phyloP scores from a whole-genome alignment of 2,888 invertebrate genomes.

The Sipha maydis region DNA sequence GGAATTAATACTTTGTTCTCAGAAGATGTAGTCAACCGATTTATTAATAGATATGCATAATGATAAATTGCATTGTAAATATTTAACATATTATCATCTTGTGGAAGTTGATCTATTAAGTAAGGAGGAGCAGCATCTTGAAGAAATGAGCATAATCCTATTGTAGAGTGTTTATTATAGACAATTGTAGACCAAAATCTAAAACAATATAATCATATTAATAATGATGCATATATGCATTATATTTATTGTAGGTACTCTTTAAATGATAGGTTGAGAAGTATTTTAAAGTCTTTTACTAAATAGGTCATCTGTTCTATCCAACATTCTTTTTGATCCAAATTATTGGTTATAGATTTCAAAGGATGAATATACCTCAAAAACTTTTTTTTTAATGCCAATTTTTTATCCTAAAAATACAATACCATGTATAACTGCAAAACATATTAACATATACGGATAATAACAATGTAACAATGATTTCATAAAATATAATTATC shows the following conservation, averaged over 20 bases:
- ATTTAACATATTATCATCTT: slow-evolving; percentile 69
- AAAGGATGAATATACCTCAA: slow-evolving; percentile 50
- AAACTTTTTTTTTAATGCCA: slow-evolving; percentile 44
- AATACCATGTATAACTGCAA: neutral
- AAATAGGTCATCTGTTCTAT: slow-evolving; percentile 55
- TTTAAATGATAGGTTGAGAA: slow-evolving; percentile 43
- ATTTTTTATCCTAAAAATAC: slow-evolving; percentile 47
- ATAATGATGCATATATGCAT: neutral
- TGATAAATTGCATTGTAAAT: slow-evolving; percentile 70
- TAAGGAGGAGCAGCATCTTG: slow-evolving; percentile 80
- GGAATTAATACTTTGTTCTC: slow-evolving; percentile 47
- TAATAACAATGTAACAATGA: neutral
- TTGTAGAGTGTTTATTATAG: slow-evolving; percentile 46
- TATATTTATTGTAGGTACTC: neutral
- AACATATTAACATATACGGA: neutral
- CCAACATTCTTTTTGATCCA: slow-evolving; percentile 55
- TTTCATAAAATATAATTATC: neutral
- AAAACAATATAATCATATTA: neutral
- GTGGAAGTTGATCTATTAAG: slow-evolving; percentile 69
- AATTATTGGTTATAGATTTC: slow-evolving; percentile 27
- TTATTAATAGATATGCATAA: slow-evolving; percentile 65
- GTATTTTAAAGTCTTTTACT: slow-evolving; percentile 38
- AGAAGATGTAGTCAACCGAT: slow-evolving; percentile 29
- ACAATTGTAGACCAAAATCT: slow-evolving; percentile 57
- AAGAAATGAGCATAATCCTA: slow-evolving; percentile 71